These are phyloP conservation scores for Catostomus latipinnis DNA, from an alignment of 2,797 vertebrate genomes.

Conservation along the genomic window DNA sequence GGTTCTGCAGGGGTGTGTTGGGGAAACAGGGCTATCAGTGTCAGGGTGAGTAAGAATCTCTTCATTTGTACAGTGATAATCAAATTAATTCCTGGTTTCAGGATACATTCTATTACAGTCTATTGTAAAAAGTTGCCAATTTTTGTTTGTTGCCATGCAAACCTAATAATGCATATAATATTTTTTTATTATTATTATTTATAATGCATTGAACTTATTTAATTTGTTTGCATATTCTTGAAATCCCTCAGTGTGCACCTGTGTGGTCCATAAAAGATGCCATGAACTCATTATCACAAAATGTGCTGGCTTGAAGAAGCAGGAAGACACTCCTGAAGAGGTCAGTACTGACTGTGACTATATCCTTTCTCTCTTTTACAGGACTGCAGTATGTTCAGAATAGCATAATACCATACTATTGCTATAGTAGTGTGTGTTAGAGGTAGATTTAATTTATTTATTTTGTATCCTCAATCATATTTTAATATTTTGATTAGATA, in stretches of 20 bases:
- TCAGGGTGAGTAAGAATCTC: slow-evolving; percentile 89
- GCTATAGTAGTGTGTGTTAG: not conserved
- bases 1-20: slow-evolving; percentile 91
- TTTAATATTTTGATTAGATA: too few relatives aligned
- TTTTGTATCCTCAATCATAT: too few relatives aligned
- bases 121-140: too few relatives aligned
- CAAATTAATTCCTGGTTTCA: not conserved
- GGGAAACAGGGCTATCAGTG: slow-evolving; percentile 99
- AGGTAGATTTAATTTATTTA: too few relatives aligned
- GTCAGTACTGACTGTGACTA: slow-evolving; percentile 69
- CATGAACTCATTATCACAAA: slow-evolving; percentile 99
- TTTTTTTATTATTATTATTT: not conserved
- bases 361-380: not conserved
- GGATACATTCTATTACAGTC: not conserved
- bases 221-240: not conserved
- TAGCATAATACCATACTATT: not conserved
- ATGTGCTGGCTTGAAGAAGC: slow-evolving; percentile 96
- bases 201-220: not conserved
- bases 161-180: too few relatives aligned
- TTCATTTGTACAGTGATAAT: slow-evolving; percentile 18
- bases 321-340: slow-evolving; percentile 93
- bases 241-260: slow-evolving; percentile 88
- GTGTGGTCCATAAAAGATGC: slow-evolving; percentile 98
- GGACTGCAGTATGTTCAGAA: not conserved
- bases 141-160: not conserved